phyloP scores from a whole-genome alignment of 2,888 invertebrate genomes.

The Hylaea fasciaria region DNA sequence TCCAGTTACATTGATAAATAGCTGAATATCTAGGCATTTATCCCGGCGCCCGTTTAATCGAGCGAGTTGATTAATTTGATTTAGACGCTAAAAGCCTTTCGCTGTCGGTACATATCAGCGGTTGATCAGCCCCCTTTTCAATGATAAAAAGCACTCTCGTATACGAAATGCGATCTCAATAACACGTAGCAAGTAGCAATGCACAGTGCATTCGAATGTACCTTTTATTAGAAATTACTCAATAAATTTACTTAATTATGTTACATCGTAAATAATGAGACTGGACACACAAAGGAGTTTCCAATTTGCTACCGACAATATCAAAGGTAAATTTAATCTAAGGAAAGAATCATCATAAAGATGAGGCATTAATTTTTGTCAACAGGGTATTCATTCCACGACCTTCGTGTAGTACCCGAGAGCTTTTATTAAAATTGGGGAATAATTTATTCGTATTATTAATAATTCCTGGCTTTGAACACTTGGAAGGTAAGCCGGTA shows the following conservation, averaged over 20 bases:
- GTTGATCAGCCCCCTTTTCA: constrained; percentile 7
- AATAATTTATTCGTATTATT: constrained; percentile 7
- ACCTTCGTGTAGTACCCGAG: constrained; percentile 9
- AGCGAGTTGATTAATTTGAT: constrained; percentile 23
- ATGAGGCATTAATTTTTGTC: constrained; percentile 18
- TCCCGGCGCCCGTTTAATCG: too few relatives aligned
- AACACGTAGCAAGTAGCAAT: not conserved
- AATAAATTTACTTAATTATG: not conserved
- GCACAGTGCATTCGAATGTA: not conserved
- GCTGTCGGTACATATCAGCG: constrained; percentile 16
- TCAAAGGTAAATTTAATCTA: constrained; percentile 1
- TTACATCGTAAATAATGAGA: too few relatives aligned
- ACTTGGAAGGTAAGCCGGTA: not conserved
- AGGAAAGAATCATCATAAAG: constrained; percentile 9
- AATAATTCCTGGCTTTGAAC: constrained; percentile 9
- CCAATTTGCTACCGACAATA: constrained; percentile 3
- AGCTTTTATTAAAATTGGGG: constrained; percentile 15
- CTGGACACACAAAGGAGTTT: not conserved
- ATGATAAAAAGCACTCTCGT: constrained; percentile 2
- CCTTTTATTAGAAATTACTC: not conserved
- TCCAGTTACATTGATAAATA: too few relatives aligned
- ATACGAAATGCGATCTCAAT: not conserved
- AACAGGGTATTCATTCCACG: constrained; percentile 18
- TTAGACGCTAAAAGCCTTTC: constrained; percentile 38
- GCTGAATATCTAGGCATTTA: too few relatives aligned